Evolutionary conservation across 2,113 vertebrate species (phyloP).

Genomic region (Pantherophis guttatus): DNA sequence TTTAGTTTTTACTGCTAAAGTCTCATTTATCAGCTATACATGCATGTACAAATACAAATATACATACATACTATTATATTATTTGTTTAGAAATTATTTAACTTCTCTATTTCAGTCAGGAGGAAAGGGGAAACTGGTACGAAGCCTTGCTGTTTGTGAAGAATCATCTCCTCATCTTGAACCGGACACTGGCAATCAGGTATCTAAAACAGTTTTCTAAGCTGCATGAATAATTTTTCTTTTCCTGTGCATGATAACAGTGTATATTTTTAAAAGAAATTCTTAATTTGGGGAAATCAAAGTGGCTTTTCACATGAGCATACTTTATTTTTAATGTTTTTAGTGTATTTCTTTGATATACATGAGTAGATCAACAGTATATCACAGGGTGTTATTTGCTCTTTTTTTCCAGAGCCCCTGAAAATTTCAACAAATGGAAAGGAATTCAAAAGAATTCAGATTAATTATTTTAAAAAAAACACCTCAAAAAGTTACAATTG

Average conservation of each 20-base stretch:
- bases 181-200: slow-evolving; percentile 80
- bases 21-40: not conserved
- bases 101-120: slow-evolving; percentile 74
- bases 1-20: not conserved
- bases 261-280: slow-evolving; percentile 19
- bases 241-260: slow-evolving; percentile 58
- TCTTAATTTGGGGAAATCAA: slow-evolving; percentile 42
- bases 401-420: slow-evolving; percentile 82
- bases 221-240: slow-evolving; percentile 60
- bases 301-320: not conserved
- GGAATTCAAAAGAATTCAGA: slow-evolving; percentile 78
- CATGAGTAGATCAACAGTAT: slow-evolving; percentile 48
- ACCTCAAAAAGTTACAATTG: slow-evolving; percentile 64
- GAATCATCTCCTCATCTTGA: slow-evolving; percentile 71
- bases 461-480: slow-evolving; percentile 53
- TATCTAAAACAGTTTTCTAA: slow-evolving; percentile 59
- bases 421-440: slow-evolving; percentile 78
- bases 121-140: slow-evolving; percentile 86
- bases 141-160: slow-evolving; percentile 88
- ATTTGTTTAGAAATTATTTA: slow-evolving; percentile 24
- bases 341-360: slow-evolving; percentile 55
- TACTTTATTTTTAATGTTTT: slow-evolving; percentile 22
- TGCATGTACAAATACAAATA: not conserved
- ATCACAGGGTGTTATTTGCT: slow-evolving; percentile 73
- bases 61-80: not conserved